These are phyloP conservation scores for Podotricha telesiphe DNA, from an alignment of 2,888 invertebrate genomes.

Conservation along the genomic window DNA sequence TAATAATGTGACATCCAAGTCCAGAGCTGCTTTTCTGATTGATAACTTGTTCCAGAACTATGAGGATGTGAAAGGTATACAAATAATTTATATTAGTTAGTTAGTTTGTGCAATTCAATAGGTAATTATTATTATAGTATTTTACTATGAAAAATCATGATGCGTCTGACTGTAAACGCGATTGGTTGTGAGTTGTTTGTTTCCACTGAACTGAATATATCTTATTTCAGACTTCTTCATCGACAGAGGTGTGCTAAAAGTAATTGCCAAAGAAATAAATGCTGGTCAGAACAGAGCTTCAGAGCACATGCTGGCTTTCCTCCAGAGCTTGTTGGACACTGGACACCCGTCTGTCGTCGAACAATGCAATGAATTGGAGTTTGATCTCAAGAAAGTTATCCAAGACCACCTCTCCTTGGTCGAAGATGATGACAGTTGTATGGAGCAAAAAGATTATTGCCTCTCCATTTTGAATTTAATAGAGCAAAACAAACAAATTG, in stretches of 20 bases:
- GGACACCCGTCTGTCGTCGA: constrained; percentile 50
- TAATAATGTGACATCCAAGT: constrained; percentile 83
- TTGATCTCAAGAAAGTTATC: constrained; percentile 55
- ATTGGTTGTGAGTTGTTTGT: no score
- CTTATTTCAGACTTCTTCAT: constrained; percentile 61
- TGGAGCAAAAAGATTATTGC: constrained; percentile 66
- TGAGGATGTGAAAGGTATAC: constrained; percentile 80
- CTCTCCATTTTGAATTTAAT: constrained; percentile 53
- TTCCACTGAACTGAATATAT: not conserved
- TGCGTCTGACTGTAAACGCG: no score
- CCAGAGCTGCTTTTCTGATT: constrained; percentile 90
- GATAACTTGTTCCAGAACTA: constrained; percentile 83
- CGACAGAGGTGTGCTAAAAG: constrained; percentile 55
- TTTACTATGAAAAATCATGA: no score
- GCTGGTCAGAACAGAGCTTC: constrained; percentile 56
- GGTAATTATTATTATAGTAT: no score
- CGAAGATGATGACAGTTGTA: constrained; percentile 57
- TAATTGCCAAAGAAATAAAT: constrained; percentile 56
- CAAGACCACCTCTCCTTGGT: constrained; percentile 55
- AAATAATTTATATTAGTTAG: no score
- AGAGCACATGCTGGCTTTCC: constrained; percentile 64
- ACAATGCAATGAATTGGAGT: constrained; percentile 55
- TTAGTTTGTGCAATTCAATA: no score
- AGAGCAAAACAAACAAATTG: constrained; percentile 44
- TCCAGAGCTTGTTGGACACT: constrained; percentile 54